These are phyloP conservation scores for Leptopilina clavipes DNA, from an alignment of 1,140 invertebrate genomes.

Conservation along the genomic window DNA sequence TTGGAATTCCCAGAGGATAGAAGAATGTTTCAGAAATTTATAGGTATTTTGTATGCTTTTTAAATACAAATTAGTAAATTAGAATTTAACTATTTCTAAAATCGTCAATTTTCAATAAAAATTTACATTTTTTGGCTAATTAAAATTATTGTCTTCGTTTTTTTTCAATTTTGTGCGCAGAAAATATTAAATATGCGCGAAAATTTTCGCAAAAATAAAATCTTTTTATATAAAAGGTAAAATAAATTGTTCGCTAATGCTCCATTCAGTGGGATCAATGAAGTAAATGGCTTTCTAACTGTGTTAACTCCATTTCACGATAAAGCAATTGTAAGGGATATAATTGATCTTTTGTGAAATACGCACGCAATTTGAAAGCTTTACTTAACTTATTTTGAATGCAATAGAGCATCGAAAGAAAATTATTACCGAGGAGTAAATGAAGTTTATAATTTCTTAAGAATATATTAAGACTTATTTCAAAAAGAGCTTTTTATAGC, in stretches of 20 bases:
- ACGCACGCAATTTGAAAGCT: not conserved
- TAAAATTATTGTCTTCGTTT: not conserved
- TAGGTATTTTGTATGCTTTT: not conserved
- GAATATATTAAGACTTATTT: not conserved
- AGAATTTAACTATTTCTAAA: not conserved
- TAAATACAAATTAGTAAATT: conserved; percentile 25
- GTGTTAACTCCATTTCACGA: conserved; percentile 15
- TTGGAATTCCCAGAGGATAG: not conserved
- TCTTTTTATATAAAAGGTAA: not conserved
- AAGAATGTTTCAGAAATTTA: not conserved
- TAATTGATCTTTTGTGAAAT: conserved; percentile 20
- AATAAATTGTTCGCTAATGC: conserved; percentile 19
- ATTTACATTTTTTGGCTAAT: not conserved
- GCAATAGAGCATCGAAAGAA: not conserved
- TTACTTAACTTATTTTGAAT: conserved; percentile 3
- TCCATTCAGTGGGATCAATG: conserved; percentile 11
- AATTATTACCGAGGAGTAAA: not conserved
- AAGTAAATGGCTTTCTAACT: conserved; percentile 19
- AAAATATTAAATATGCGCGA: not conserved
- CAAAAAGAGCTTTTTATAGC: not conserved
- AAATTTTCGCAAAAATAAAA: not conserved
- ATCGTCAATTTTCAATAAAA: not conserved
- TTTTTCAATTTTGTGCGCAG: not conserved
- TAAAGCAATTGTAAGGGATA: conserved; percentile 19
- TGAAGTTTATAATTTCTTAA: not conserved